Conservation (phyloP, 1,140 invertebrate genomes). For the Stegodyphus mimosarum region DNA sequence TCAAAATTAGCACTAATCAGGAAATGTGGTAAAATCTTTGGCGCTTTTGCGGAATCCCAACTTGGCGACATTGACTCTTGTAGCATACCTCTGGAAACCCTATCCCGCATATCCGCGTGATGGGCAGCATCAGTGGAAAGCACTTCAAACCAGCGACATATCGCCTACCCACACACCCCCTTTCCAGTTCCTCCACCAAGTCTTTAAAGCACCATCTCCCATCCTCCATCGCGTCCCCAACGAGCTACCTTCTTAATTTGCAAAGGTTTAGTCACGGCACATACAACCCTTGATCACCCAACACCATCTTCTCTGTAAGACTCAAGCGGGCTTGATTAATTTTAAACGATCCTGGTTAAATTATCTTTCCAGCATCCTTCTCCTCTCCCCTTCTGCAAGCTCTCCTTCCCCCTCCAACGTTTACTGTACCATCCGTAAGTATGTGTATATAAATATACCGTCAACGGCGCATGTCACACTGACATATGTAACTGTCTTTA, state of each 20-base stretch:
- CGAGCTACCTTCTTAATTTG: slow-evolving; percentile 54
- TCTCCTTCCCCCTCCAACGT: too few relatives aligned
- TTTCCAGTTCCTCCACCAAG: neutral
- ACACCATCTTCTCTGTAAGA: neutral
- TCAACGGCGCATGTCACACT: slow-evolving; percentile 13
- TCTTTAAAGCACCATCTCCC: neutral
- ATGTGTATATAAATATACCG: slow-evolving; percentile 39
- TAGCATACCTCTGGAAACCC: slow-evolving; percentile 8
- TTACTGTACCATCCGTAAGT: neutral
- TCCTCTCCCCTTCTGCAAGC: neutral
- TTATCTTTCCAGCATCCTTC: slow-evolving; percentile 33
- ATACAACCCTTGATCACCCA: slow-evolving; percentile 13
- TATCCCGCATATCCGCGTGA: slow-evolving; percentile 22
- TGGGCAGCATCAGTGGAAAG: slow-evolving; percentile 55
- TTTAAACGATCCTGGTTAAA: slow-evolving; percentile 60
- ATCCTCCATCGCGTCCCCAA: neutral
- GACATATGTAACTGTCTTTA: slow-evolving; percentile 39
- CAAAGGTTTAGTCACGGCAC: slow-evolving; percentile 57
- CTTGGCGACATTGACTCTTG: neutral
- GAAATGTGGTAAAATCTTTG: neutral
- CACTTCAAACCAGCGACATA: slow-evolving; percentile 55
- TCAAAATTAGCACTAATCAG: too few relatives aligned
- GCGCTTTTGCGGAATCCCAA: neutral
- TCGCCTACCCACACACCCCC: neutral
- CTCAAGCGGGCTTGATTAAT: slow-evolving; percentile 36